Evolutionary conservation across 2,888 invertebrate genomes (phyloP), one percentile per base, ranked within the genome.

Genomic region (Drosophila testacea): DNA sequence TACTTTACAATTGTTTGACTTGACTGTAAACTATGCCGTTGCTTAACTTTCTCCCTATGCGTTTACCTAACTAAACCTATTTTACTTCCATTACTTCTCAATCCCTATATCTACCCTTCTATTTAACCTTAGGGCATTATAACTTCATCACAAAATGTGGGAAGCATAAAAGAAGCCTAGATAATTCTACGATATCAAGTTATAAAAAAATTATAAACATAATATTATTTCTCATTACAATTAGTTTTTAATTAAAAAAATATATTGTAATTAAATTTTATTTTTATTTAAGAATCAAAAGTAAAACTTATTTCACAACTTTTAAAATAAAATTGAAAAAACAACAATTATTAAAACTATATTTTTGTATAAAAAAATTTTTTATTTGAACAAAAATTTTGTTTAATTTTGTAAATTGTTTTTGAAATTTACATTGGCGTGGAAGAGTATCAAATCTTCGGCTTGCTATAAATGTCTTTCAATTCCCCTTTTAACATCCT

Each of bases 1-100:
- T 38, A 36, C 32, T 64, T 52, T 39, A 10, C 44, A 63, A 64
- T 47, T 64, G 64, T 44, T 38, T 30, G 55, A 44, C 34, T 67
- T 54, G 54, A 48, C 57, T 48, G 36, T 54, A 32, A 54, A 42
- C 55, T 56, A 34, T 34, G 30, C 52, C 30, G 32, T 44, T 32
- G 6, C 41, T 16, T 16, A 22, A 22, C 42, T 10, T n/a, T 16
- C 30, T 41, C 38, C 47, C 46, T 30, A 28, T 44, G 3, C 22
- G 22, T 28, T 27, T 27, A 44, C 44, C 42, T 22, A 34, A 27
- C 30, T 48, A 36, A 13, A 30, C 22, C 16, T 22, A 34, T 30
- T 30, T 30, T n/a, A 30, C 28, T 7, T 46, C 7, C 22, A 22
- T 36, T 50, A 27, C 22, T 27, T 7, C 22, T 4, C 47, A 30